Evolutionary conservation across 2,888 invertebrate species (phyloP), one percentile per base, ranked within the genome.

Genomic region (Arctia plantaginis): DNA sequence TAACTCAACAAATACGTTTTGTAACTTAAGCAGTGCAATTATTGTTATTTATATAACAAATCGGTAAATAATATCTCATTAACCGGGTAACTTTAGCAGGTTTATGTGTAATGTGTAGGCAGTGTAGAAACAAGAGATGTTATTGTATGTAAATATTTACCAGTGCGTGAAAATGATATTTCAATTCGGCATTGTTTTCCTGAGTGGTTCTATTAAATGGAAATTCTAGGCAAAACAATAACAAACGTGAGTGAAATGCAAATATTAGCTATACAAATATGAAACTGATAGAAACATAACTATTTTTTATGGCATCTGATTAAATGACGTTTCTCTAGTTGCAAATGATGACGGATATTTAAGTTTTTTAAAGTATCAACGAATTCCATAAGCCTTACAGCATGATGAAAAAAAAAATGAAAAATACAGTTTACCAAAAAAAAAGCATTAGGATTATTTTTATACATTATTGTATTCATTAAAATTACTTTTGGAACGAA

Each of bases 141-240:
- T 51, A 35, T 35, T 27, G 55, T 69, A 55, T 18, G 27, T 69
- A n/a, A 55, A 30, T 27, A 30, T 59, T 15, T 59, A 59, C n/a
- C 59, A 18, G 55, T n/a, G 39, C 18, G 27, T 69, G 55, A 35
- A 69, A 39, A 69, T 59, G 23, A 51, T 47, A 55, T 55, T 51
- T 55, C 35, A n/a, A 55, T 4, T 33, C 35, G 23, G n/a, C 12
- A 69, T 35, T 33, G 68, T n/a, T 35, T 33, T 59, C 35, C 23
- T 47, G 30, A 68, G 44, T 44, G 27, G 8, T 23, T 30, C 20
- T 23, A 68, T 33, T 68, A 68, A 68, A 68, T 68, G 23, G 47
- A 23, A 33, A 23, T 27, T 13, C 15, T 20, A 23, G 35, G 23
- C 33, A 33, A 30, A 44, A 20, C 15, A 39, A n/a, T 62, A 41